phyloP scores from a whole-genome alignment of 1,140 invertebrate species.

The Drosophila guanche region DNA sequence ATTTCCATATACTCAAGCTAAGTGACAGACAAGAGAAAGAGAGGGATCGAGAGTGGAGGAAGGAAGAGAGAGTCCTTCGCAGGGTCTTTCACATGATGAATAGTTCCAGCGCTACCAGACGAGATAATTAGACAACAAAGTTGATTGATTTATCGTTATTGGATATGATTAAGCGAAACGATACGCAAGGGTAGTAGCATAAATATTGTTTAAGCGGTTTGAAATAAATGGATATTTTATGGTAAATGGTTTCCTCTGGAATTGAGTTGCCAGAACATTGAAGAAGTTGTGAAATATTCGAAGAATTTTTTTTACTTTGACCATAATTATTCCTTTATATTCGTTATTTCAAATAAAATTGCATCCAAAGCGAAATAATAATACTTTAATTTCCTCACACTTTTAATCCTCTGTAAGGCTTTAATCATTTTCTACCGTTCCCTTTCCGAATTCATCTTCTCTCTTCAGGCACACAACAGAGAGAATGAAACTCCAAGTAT shows the following conservation, averaged over 20 bases:
- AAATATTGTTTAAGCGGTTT: background rate
- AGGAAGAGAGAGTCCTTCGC: conserved; percentile 1
- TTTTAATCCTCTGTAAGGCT: background rate
- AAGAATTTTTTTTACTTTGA: too few species aligned
- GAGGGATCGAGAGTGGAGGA: background rate
- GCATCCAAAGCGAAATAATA: too few species aligned
- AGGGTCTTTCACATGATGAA: conserved; percentile 34
- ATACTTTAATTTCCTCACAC: too few species aligned
- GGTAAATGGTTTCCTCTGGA: background rate
- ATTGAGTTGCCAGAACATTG: too few species aligned
- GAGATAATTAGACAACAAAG: conserved; percentile 44
- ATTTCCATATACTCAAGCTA: conserved; percentile 54
- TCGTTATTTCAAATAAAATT: too few species aligned
- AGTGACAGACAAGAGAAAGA: conserved; percentile 7
- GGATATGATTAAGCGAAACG: background rate
- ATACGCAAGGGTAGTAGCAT: background rate
- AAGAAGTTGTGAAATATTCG: too few species aligned
- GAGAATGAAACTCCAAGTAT: conserved; percentile 2
- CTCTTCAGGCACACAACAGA: background rate
- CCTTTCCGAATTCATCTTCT: conserved; percentile 7
- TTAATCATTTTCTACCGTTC: conserved; percentile 17
- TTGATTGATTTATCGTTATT: conserved; percentile 47
- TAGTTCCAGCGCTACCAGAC: conserved; percentile 27
- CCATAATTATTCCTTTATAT: too few species aligned
- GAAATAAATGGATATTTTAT: conserved; percentile 3